Conservation (phyloP, 2,888 invertebrate species). For the Andrena chrysosceles region DNA sequence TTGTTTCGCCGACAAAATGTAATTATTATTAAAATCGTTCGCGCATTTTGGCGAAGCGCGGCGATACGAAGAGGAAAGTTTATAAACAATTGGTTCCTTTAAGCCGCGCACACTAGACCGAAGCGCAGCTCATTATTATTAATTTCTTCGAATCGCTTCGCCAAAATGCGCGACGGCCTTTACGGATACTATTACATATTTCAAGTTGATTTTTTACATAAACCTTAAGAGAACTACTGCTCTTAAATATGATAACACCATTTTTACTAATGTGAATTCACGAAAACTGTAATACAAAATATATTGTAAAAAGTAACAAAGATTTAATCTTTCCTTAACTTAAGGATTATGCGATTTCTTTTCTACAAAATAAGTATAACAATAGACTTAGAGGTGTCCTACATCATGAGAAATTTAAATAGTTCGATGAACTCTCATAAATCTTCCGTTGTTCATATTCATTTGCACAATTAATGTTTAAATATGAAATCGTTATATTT, state of each 20-base stretch:
- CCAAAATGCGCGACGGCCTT: too few relatives aligned
- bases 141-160: background rate
- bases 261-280: constrained; percentile 42
- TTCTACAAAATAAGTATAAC: constrained; percentile 48
- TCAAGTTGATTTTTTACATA: constrained; percentile 3
- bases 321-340: constrained; percentile 40
- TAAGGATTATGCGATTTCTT: constrained; percentile 43
- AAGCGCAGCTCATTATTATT: too few relatives aligned
- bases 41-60: too few relatives aligned
- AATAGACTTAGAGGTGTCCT: constrained; percentile 44
- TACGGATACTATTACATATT: background rate
- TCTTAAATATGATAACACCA: constrained; percentile 31
- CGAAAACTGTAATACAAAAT: constrained; percentile 30
- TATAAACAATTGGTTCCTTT: too few relatives aligned
- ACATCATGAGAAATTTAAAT: constrained; percentile 33
- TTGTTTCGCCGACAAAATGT: constrained; percentile 1
- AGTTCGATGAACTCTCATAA: constrained; percentile 71
- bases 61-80: too few relatives aligned
- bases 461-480: constrained; percentile 26
- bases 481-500: constrained; percentile 29
- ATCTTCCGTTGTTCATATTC: constrained; percentile 22
- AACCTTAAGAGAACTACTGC: constrained; percentile 42
- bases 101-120: too few relatives aligned
- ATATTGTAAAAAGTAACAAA: constrained; percentile 45
- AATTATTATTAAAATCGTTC: background rate